Evolutionary conservation across 2,797 vertebrate species (phyloP), one percentile per base, ranked within the genome.

Genomic region (Rhodeus uyekii): DNA sequence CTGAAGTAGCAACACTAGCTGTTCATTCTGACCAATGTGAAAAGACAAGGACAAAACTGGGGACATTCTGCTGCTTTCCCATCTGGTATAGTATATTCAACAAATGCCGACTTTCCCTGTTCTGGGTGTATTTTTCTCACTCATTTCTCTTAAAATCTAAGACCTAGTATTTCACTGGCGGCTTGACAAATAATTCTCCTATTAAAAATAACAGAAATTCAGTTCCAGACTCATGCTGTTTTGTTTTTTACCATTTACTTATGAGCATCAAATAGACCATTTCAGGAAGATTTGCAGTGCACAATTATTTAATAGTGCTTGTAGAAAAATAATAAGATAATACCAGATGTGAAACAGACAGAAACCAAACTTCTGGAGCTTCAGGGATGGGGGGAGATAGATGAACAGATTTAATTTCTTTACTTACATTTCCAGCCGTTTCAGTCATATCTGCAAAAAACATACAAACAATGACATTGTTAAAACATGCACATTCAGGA

Each of bases 401-500:
- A n/a, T 12, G 77, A 48, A 46, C 27, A 72, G 19, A 22, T 27
- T 77, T 53, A 5, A 48, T 29, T 8, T 10, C 0, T 34, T n/a
- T 83, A 94, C 94, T 95, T 90, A 95, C 94, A 48, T 94, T 92
- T 87, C 80, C 87, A 50, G 90, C 89, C 80, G 90, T 90, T 68
- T 90, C 90, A 14, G 53, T 29, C 29, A 86, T 87, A 65, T 93
- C 94, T 95, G 92, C 22, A 53, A 82, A 87, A 60, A 18, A 80
- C 86, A 60, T 19, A 80, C 86, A 16, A 2, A 44, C 5, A 75
- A 24, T 39, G 32, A 80, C 44, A 86, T 36, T 60, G 48, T 50
- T 65, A 55, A 27, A 55, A 46, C 74, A 82, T 8, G 61, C 22
- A 58, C 8, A 39, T 83, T 13, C 14, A 76, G 9, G 22, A 10